Percentiles rank a stretch among this genome's conserved stretches.
Evolutionary conservation across 1,140 invertebrate species (phyloP).

Genomic region (Macrobrachium rosenbergii): DNA sequence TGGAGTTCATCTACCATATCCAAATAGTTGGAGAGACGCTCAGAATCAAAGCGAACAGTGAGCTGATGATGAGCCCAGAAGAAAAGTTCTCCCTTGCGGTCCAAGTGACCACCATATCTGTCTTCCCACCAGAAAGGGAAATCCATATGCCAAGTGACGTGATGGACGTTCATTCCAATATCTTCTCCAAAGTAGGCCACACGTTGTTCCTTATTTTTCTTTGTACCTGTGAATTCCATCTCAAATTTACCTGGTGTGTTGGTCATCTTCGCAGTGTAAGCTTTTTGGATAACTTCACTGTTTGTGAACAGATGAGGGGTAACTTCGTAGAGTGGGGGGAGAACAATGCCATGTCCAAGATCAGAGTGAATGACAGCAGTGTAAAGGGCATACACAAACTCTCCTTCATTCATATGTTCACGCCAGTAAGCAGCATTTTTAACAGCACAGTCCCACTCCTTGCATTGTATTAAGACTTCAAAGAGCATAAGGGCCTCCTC

Average conservation of each 20-base stretch:
- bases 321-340: slow-evolving; percentile 79
- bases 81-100: slow-evolving; percentile 70
- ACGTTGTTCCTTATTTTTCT: slow-evolving; percentile 70
- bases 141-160: slow-evolving; percentile 75
- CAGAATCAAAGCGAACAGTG: slow-evolving; percentile 72
- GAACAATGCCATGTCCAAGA: slow-evolving; percentile 32
- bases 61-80: slow-evolving; percentile 74
- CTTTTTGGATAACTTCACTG: slow-evolving; percentile 67
- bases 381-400: slow-evolving; percentile 56
- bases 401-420: slow-evolving; percentile 58
- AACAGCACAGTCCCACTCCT: slow-evolving; percentile 24
- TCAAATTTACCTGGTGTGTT: slow-evolving; percentile 67
- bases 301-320: slow-evolving; percentile 73
- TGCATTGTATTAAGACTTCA: slow-evolving; percentile 54
- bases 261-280: slow-evolving; percentile 69
- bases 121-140: slow-evolving; percentile 73
- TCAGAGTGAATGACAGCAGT: slow-evolving; percentile 49
- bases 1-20: slow-evolving; percentile 70
- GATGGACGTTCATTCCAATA: slow-evolving; percentile 79
- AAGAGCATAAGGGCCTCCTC: slow-evolving; percentile 62
- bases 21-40: slow-evolving; percentile 72
- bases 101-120: slow-evolving; percentile 64
- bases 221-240: slow-evolving; percentile 63
- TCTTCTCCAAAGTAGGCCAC: slow-evolving; percentile 78
- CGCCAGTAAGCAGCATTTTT: slow-evolving; percentile 50